phyloP scores from a whole-genome alignment of 2,888 invertebrate genomes.

The Pyrrhia umbra region DNA sequence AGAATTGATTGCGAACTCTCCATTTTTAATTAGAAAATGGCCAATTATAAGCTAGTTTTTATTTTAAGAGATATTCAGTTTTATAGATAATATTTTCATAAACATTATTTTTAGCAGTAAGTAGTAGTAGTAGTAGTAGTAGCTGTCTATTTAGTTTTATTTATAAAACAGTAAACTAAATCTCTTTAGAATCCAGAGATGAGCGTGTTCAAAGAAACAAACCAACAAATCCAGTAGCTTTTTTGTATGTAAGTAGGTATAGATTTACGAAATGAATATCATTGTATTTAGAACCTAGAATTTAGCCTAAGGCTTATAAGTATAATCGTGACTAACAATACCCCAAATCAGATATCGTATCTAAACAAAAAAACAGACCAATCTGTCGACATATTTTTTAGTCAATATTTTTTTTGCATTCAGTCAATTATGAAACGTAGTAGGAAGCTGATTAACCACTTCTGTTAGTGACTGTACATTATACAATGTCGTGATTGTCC shows the following conservation, averaged over 20 bases:
- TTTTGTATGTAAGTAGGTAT: too few species aligned
- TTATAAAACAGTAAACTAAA: too few species aligned
- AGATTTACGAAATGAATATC: neutral
- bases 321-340: conserved; percentile 28
- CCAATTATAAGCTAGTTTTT: neutral
- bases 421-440: conserved; percentile 36
- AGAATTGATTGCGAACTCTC: conserved; percentile 44
- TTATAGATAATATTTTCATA: too few species aligned
- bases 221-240: too few species aligned
- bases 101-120: too few species aligned
- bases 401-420: conserved; percentile 4
- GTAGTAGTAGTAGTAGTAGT: too few species aligned
- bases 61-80: too few species aligned
- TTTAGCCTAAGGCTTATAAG: conserved; percentile 13
- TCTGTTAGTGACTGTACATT: conserved; percentile 41
- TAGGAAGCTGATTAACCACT: conserved; percentile 38
- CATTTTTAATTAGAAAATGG: conserved; percentile 27
- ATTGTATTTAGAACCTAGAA: neutral
- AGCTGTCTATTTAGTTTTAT: too few species aligned
- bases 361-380: conserved; percentile 7
- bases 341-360: conserved; percentile 3
- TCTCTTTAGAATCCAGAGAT: too few species aligned
- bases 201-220: too few species aligned
- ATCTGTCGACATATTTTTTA: conserved; percentile 42
- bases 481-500: conserved; percentile 39